Evolutionary conservation across 1,140 invertebrate genomes (phyloP).

Genomic region (Zophobas atratus): DNA sequence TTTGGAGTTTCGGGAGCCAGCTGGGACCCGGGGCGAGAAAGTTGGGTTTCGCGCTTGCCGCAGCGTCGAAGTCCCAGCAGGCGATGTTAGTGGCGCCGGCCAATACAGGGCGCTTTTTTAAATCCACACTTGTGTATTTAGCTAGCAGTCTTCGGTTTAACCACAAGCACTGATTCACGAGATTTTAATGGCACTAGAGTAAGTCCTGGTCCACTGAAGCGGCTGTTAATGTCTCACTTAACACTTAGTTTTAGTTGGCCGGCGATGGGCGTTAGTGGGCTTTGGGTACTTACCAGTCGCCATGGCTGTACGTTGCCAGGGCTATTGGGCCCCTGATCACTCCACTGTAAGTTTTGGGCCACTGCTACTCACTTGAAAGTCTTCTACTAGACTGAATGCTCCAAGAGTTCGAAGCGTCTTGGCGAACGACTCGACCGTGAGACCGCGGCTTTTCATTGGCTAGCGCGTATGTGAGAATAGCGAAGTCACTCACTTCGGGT

Average conservation of each 20-base stretch:
- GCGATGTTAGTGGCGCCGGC: no score
- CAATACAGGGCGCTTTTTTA: no score
- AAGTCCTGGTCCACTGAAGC: constrained; percentile 8
- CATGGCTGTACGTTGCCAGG: constrained; percentile 60
- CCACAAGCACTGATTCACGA: constrained; percentile 23
- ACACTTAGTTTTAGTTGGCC: constrained; percentile 46
- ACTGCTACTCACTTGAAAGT: constrained; percentile 61
- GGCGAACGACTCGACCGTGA: constrained; percentile 55
- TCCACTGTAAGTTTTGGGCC: constrained; percentile 57
- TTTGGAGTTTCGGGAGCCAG: no score
- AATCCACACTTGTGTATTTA: background rate
- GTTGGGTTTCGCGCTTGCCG: background rate
- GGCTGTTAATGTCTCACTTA: constrained; percentile 27
- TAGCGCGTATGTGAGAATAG: constrained; percentile 47
- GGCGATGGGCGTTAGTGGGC: constrained; percentile 7
- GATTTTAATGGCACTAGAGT: background rate
- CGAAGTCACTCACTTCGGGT: constrained; percentile 56
- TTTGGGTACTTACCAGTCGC: constrained; percentile 59
- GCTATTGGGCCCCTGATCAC: constrained; percentile 58
- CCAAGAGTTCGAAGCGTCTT: constrained; percentile 57
- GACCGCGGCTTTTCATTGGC: constrained; percentile 53
- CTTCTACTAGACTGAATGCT: constrained; percentile 60
- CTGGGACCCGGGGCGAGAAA: background rate
- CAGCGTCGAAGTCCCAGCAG: background rate
- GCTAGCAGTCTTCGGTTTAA: background rate